Base-by-base conservation (phyloP, 2,113 vertebrate genomes). In the Calypte anna region DNA sequence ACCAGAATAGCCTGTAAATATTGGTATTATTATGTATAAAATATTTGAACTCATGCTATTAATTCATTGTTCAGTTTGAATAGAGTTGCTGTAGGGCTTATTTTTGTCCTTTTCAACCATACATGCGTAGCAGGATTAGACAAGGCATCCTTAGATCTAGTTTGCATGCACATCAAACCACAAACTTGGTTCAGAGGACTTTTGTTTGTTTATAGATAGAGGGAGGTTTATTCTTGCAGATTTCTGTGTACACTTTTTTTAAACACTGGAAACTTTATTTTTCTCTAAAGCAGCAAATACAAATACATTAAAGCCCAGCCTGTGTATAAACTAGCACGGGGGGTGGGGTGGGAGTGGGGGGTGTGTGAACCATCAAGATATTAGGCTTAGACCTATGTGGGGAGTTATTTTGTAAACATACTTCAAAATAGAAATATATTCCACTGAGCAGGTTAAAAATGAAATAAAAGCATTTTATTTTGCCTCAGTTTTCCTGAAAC, bases 401-500 rank as follows among this genome's bases (percentile, higher is more conserved):
- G 50, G 30, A 68, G 38, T 67, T 64, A 68, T 58, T 87, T 81
- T 83, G 61, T 72, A 89, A 95, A 62, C 12, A 86, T 51, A 22
- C 4, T 54, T 58, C 31, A 55, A 75, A 86, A 81, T 21, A 8
- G 40, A 72, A 73, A 70, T 61, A 70, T 83, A 67, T 72, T 77
- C 59, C n/a, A 75, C 33, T 40, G 9, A 11, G 13, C 27, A 88
- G 50, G 17, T 67, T 48, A 55, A 62, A 89, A 84, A 30, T 38
- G 44, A 57, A 82, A 57, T 54, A 31, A 50, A 78, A 73, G 57
- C 64, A 53, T 24, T 23, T 33, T 8, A 2, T 63, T 94, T 93
- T 86, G 27, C 58, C n/a, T 94, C 28, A 51, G n/a, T 85, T 91
- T 94, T 90, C 44, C 80, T 79, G 59, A 82, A 83, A 75, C 31